phyloP scores from a whole-genome alignment of 2,113 vertebrate species.

The Gavia stellata region DNA sequence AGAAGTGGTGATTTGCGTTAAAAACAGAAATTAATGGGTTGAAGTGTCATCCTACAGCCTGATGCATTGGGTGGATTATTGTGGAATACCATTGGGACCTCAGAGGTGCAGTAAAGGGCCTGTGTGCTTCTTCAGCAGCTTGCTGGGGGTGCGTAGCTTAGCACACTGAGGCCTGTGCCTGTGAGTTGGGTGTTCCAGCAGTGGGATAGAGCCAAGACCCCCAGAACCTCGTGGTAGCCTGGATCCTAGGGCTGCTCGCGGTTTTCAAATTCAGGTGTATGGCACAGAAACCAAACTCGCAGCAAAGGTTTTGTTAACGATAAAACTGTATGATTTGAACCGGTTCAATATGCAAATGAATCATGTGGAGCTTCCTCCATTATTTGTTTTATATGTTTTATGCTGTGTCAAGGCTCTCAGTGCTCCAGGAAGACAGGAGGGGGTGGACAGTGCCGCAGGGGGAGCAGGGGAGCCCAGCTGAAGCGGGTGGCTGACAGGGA shows the following conservation, averaged over 20 bases:
- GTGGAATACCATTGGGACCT: not conserved
- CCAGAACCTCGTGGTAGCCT: not conserved
- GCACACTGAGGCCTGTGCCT: not conserved
- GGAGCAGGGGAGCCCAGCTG: not conserved
- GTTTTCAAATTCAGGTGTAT: not conserved
- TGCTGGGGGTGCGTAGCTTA: not conserved
- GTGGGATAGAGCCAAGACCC: not conserved
- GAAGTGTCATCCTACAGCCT: not conserved
- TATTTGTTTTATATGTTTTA: not conserved
- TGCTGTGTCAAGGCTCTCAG: not conserved
- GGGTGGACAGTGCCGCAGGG: not conserved
- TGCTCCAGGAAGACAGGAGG: not conserved
- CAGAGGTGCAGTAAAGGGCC: not conserved
- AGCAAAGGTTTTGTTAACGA: not conserved
- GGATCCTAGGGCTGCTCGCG: not conserved
- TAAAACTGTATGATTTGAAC: not conserved
- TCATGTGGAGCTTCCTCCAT: not conserved
- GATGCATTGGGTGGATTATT: not conserved
- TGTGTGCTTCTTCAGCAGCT: not conserved
- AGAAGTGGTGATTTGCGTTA: not conserved
- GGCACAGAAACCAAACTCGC: not conserved
- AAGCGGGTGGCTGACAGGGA: not conserved
- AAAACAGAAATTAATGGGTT: not conserved
- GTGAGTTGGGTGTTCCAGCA: not conserved
- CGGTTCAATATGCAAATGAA: not conserved